phyloP scores from a whole-genome alignment of 2,797 vertebrate species.

The Apogon hyalosoma region DNA sequence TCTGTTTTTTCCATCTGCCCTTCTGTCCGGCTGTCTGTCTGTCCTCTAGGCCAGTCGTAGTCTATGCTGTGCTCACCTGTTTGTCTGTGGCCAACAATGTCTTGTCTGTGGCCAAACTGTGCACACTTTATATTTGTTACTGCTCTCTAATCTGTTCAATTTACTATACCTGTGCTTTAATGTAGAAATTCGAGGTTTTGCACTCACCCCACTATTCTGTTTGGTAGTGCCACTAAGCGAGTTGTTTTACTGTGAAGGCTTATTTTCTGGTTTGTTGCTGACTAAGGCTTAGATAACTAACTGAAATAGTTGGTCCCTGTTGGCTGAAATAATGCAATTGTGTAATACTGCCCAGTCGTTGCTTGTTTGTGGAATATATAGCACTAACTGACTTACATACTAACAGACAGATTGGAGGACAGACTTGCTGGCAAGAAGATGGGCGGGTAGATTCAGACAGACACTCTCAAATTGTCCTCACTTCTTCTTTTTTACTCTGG shows the following conservation, averaged over 20 bases:
- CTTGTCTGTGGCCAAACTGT: conserved; percentile 52
- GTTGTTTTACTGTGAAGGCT: conserved; percentile 28
- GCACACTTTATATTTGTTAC: conserved; percentile 37
- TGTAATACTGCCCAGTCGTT: conserved; percentile 30
- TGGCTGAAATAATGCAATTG: conserved; percentile 39
- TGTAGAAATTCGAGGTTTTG: conserved; percentile 21
- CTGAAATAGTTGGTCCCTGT: conserved; percentile 29
- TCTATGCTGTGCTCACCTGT: conserved; percentile 61
- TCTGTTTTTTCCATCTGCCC: conserved; percentile 75
- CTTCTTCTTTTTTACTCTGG: conserved; percentile 9
- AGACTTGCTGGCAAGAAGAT: conserved; percentile 71
- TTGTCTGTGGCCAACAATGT: conserved; percentile 62
- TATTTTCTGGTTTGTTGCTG: conserved; percentile 40
- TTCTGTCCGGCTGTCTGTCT: conserved; percentile 70
- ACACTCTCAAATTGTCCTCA: conserved; percentile 64
- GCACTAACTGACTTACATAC: conserved; percentile 41
- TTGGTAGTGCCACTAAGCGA: conserved; percentile 23
- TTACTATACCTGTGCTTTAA: conserved; percentile 18
- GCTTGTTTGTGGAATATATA: conserved; percentile 42
- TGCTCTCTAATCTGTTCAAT: neutral
- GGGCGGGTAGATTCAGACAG: conserved; percentile 75
- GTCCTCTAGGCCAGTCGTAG: conserved; percentile 66
- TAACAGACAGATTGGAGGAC: conserved; percentile 66
- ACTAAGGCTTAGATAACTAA: conserved; percentile 38
- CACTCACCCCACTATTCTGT: conserved; percentile 23